These are phyloP conservation scores for Pteria penguin DNA, from an alignment of 2,888 invertebrate genomes.

Conservation along the genomic window DNA sequence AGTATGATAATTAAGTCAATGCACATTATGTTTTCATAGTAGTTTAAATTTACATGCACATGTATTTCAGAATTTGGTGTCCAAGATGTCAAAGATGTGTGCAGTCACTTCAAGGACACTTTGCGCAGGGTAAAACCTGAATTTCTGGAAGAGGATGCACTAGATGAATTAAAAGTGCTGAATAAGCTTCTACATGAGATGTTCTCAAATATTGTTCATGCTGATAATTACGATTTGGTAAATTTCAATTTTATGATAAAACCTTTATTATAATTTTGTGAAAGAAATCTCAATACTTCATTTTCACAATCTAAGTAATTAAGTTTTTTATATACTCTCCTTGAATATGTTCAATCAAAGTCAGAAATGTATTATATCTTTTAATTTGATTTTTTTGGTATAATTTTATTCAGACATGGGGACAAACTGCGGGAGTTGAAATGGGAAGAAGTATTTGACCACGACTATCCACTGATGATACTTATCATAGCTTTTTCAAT, in stretches of 20 bases:
- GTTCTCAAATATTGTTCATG: slow-evolving; percentile 13
- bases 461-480: not conserved
- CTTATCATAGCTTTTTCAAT: not conserved
- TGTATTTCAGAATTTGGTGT: slow-evolving; percentile 12
- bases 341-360: not conserved
- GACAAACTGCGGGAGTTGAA: not conserved
- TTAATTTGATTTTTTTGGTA: not conserved
- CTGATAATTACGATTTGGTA: no score
- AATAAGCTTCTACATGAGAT: slow-evolving; percentile 23
- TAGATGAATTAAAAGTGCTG: slow-evolving; percentile 6
- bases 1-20: not conserved
- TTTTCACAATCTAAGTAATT: not conserved
- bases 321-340: not conserved
- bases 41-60: not conserved
- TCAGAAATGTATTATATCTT: not conserved
- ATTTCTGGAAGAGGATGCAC: slow-evolving; percentile 1
- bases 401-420: not conserved
- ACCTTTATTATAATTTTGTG: not conserved
- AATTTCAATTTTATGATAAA: not conserved
- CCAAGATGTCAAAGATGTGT: not conserved
- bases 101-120: not conserved
- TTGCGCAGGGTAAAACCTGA: not conserved
- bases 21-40: not conserved
- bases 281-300: not conserved
- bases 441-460: not conserved